Evolutionary conservation across 2,113 vertebrate species (phyloP).

Genomic region (Syngnathus typhle): DNA sequence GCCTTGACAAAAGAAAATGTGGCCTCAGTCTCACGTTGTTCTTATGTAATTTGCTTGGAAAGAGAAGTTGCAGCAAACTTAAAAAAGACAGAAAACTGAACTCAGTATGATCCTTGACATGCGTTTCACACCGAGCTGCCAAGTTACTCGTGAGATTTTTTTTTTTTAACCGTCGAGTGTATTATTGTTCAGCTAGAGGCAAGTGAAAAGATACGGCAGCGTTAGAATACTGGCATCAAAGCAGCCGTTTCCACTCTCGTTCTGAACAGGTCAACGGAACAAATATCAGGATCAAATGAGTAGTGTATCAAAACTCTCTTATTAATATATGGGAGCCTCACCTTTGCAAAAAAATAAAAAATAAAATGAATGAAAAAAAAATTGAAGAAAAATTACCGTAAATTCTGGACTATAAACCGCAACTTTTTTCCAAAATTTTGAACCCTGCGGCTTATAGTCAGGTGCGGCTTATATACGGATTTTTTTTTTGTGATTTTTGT

Average conservation of each 20-base stretch:
- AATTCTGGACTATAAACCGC: too few species aligned
- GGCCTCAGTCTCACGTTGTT: constrained; percentile 31
- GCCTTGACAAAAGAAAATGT: constrained; percentile 36
- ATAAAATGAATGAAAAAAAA: too few species aligned
- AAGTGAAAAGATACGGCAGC: constrained; percentile 36
- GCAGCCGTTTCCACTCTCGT: constrained; percentile 11
- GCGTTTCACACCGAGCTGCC: constrained; percentile 17
- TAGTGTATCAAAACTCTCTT: constrained; percentile 30
- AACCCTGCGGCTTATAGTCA: too few species aligned
- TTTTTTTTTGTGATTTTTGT: too few species aligned
- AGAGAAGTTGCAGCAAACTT: constrained; percentile 5
- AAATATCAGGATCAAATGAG: constrained; percentile 40
- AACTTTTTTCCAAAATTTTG: too few species aligned
- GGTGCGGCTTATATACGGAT: too few species aligned
- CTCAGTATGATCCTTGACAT: constrained; percentile 19
- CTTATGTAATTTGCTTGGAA: constrained; percentile 25
- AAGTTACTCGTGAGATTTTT: constrained; percentile 31
- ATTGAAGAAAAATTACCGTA: too few species aligned
- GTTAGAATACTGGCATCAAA: constrained; percentile 51
- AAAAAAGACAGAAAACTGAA: neutral
- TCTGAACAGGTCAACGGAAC: constrained; percentile 51
- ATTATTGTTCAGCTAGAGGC: constrained; percentile 50
- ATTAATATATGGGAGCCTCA: constrained; percentile 31
- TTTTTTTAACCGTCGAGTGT: constrained; percentile 35
- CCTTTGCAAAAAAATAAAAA: constrained; percentile 14